phyloP scores from a whole-genome alignment of 2,888 invertebrate genomes.

The Orgyia antiqua region DNA sequence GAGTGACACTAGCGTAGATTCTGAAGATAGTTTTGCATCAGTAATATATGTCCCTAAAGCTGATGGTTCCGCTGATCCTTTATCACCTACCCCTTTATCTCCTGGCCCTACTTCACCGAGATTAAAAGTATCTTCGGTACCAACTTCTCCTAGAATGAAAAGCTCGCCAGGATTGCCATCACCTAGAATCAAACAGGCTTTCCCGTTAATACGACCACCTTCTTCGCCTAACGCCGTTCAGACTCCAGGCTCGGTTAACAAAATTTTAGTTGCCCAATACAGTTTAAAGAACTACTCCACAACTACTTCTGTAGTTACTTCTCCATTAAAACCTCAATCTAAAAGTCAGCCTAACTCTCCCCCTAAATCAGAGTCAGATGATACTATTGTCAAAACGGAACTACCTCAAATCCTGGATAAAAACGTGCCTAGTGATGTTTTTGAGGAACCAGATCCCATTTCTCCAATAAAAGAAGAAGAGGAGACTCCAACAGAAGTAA shows the following conservation, averaged over 20 bases:
- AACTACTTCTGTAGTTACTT: slow-evolving; percentile 37
- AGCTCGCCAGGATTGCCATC: slow-evolving; percentile 83
- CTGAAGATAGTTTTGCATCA: slow-evolving; percentile 95
- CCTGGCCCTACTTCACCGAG: slow-evolving; percentile 81
- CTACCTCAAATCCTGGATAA: slow-evolving; percentile 43
- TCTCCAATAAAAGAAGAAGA: slow-evolving; percentile 68
- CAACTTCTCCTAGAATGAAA: slow-evolving; percentile 86
- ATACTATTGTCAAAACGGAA: slow-evolving; percentile 46
- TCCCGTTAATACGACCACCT: slow-evolving; percentile 79
- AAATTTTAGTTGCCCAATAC: slow-evolving; percentile 78
- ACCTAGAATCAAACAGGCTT: slow-evolving; percentile 82
- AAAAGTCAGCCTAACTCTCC: slow-evolving; percentile 73
- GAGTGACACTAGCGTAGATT: slow-evolving; percentile 95
- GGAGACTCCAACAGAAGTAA: slow-evolving; percentile 58
- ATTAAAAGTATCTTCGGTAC: slow-evolving; percentile 83
- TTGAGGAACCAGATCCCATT: slow-evolving; percentile 61
- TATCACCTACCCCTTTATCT: slow-evolving; percentile 79
- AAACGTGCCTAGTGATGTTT: slow-evolving; percentile 54
- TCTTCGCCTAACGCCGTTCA: slow-evolving; percentile 77
- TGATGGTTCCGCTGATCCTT: slow-evolving; percentile 77
- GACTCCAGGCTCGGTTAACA: slow-evolving; percentile 70
- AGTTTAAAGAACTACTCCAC: slow-evolving; percentile 73
- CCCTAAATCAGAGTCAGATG: slow-evolving; percentile 65
- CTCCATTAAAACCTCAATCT: slow-evolving; percentile 57
- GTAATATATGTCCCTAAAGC: slow-evolving; percentile 94